A percentile compares a stretch with the other conserved stretches of the same genome.
phyloP scores from a whole-genome alignment of 2,797 vertebrate species.

The Cheracebus regulus region DNA sequence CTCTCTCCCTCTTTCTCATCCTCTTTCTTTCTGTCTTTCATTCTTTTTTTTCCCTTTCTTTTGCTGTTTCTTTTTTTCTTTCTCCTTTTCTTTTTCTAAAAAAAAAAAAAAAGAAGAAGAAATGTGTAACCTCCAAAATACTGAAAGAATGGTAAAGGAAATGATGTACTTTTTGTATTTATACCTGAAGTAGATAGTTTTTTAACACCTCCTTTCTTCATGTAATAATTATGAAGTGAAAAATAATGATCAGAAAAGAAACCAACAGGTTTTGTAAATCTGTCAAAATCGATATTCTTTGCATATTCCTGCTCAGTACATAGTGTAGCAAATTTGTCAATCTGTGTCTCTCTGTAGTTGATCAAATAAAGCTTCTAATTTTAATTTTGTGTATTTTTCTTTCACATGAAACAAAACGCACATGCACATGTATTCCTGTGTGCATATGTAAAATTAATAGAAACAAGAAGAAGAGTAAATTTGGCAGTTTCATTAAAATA shows the following conservation, averaged over 20 bases:
- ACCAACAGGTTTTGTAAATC: background rate
- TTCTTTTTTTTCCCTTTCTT: no score
- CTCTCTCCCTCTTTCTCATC: no score
- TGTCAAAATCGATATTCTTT: background rate
- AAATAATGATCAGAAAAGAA: background rate
- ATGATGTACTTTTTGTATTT: background rate
- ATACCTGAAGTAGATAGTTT: background rate
- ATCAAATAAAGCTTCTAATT: background rate
- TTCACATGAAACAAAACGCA: background rate
- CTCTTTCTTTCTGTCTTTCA: no score
- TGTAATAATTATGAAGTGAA: background rate
- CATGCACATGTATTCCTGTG: no score
- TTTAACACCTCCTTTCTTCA: background rate
- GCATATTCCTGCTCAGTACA: background rate
- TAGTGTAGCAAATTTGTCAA: background rate
- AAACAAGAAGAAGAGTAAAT: background rate
- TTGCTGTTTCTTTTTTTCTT: no score
- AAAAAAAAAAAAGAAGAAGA: background rate
- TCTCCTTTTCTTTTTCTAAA: no score
- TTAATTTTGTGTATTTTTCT: constrained; percentile 12
- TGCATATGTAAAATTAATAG: background rate
- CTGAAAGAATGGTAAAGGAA: background rate
- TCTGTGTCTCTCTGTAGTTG: background rate
- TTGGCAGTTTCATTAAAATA: background rate
- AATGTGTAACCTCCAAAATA: background rate